Conservation (phyloP, 2,888 invertebrate species). For the Ormyrus pomaceus region DNA sequence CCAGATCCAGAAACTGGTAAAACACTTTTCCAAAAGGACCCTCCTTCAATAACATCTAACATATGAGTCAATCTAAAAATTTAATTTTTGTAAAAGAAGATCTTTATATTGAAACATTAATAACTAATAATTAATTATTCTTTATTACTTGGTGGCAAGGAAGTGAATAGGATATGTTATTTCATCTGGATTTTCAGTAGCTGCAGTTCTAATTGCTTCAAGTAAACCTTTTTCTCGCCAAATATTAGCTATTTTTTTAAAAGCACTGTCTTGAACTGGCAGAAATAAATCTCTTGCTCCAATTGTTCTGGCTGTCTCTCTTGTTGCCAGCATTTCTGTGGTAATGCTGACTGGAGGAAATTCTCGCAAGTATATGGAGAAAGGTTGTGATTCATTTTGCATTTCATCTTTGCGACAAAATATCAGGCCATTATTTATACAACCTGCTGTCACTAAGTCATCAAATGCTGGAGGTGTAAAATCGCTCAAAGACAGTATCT, state of each 20-base stretch:
- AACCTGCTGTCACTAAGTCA: constrained; percentile 63
- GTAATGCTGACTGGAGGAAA: constrained; percentile 85
- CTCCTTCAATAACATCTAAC: constrained; percentile 69
- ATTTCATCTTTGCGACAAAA: constrained; percentile 65
- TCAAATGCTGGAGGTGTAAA: constrained; percentile 63
- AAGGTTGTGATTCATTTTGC: constrained; percentile 68
- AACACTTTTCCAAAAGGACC: constrained; percentile 68
- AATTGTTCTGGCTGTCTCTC: constrained; percentile 77
- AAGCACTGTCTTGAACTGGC: constrained; percentile 83
- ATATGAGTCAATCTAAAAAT: constrained; percentile 65
- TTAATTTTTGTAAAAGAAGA: background rate
- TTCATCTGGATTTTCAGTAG: constrained; percentile 77
- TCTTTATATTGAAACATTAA: background rate
- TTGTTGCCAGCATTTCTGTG: constrained; percentile 79
- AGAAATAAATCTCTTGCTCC: constrained; percentile 78
- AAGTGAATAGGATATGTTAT: constrained; percentile 76
- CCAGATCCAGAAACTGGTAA: constrained; percentile 69
- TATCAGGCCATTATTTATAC: constrained; percentile 59
- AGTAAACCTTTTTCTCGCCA: constrained; percentile 86
- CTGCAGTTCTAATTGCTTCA: constrained; percentile 82
- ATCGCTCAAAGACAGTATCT: constrained; percentile 66
- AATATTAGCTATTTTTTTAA: constrained; percentile 85
- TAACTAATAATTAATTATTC: background rate
- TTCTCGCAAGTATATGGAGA: constrained; percentile 75
- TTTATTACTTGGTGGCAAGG: constrained; percentile 69